Evolutionary conservation across 2,113 vertebrate species (phyloP).

Genomic region (Hydropotes inermis): DNA sequence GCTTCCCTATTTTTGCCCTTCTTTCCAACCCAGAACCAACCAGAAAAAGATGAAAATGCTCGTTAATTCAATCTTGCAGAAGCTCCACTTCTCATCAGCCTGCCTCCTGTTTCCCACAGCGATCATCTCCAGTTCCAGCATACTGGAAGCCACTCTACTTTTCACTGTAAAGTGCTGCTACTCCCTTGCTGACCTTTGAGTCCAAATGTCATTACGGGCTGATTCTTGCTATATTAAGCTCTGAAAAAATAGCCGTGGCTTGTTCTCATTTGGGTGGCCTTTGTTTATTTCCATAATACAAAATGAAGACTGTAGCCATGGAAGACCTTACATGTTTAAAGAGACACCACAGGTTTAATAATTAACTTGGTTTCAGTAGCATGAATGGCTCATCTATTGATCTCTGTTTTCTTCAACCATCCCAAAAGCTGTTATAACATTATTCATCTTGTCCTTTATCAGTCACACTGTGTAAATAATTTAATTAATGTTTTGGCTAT

Average conservation of each 20-base stretch:
- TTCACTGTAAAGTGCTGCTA: background rate
- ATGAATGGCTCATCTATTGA: background rate
- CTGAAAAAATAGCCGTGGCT: background rate
- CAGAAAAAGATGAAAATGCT: background rate
- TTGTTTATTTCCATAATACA: background rate
- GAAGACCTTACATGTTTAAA: background rate
- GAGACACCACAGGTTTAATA: background rate
- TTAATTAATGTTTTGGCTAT: conserved; percentile 89
- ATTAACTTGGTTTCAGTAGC: background rate
- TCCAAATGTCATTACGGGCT: background rate
- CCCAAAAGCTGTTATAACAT: background rate
- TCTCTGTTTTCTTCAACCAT: background rate
- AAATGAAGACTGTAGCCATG: background rate
- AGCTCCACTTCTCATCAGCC: background rate
- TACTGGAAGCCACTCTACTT: background rate
- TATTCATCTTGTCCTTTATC: background rate
- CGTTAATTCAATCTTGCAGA: background rate
- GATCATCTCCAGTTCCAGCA: background rate
- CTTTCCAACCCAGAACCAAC: background rate
- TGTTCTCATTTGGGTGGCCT: background rate
- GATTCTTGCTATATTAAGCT: background rate
- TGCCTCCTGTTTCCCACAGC: background rate
- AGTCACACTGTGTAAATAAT: conserved; percentile 86
- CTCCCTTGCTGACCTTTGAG: background rate
- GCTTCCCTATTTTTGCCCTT: background rate